Percentiles rank a stretch among this genome's conserved stretches.
phyloP scores from a whole-genome alignment of 2,888 invertebrate genomes.

The Pammene fasciana region DNA sequence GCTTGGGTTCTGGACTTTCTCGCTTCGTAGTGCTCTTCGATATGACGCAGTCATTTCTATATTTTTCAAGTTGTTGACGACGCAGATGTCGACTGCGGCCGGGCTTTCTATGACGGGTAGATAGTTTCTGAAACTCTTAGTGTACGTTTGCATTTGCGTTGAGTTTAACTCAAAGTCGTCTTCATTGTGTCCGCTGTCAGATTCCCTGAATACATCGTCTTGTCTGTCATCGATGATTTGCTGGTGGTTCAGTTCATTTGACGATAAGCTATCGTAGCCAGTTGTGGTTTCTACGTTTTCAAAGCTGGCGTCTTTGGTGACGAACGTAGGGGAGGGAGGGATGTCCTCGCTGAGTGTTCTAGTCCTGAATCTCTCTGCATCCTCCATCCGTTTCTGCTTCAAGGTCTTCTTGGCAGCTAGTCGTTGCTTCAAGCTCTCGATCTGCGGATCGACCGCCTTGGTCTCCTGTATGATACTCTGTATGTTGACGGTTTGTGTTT shows the following conservation, averaged over 20 bases:
- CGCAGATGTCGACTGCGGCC: conserved; percentile 74
- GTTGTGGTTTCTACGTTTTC: conserved; percentile 78
- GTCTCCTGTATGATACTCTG: conserved; percentile 59
- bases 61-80: conserved; percentile 76
- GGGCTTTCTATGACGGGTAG: conserved; percentile 78
- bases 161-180: conserved; percentile 87
- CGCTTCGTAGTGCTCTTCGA: conserved; percentile 53
- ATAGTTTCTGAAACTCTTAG: conserved; percentile 79
- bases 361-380: conserved; percentile 89
- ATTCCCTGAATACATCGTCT: conserved; percentile 65
- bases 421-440: conserved; percentile 70
- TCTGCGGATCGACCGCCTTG: conserved; percentile 62
- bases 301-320: conserved; percentile 73
- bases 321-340: conserved; percentile 78
- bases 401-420: conserved; percentile 76
- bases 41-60: conserved; percentile 75
- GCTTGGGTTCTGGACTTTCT: conserved; percentile 62
- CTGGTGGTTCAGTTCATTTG: conserved; percentile 73
- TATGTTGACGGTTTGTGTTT: conserved; percentile 85
- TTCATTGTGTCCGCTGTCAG: conserved; percentile 88
- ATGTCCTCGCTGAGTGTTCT: conserved; percentile 85
- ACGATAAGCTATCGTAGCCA: conserved; percentile 76
- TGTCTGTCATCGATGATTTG: conserved; percentile 64
- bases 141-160: conserved; percentile 84
- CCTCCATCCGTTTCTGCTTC: conserved; percentile 85